Percentiles rank a stretch among this genome's conserved stretches.
These are phyloP conservation scores for Ictidomys tridecemlineatus DNA, from an alignment of 2,113 vertebrate genomes.

Conservation along the genomic window DNA sequence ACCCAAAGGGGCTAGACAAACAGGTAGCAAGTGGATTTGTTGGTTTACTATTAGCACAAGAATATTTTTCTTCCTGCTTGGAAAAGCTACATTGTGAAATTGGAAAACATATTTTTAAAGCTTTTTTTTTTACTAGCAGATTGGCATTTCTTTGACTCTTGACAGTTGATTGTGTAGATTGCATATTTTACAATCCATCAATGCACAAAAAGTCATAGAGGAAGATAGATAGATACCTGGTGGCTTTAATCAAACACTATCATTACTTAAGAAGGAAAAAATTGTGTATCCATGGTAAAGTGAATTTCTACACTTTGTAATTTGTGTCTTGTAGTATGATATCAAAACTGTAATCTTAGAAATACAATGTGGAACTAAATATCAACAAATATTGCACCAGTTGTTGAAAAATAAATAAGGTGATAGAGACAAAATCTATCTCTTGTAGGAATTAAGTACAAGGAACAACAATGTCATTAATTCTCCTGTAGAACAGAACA, in stretches of 20 bases:
- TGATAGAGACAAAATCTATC: neutral
- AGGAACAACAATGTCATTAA: neutral
- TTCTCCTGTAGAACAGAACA: neutral
- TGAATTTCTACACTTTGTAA: neutral
- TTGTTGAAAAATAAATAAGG: neutral
- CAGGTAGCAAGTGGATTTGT: constrained; percentile 48
- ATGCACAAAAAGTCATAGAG: constrained; percentile 31
- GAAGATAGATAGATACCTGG: constrained; percentile 13
- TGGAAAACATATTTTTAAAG: constrained; percentile 74
- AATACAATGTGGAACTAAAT: neutral
- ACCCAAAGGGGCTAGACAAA: neutral
- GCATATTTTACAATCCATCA: constrained; percentile 75
- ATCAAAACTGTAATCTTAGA: neutral
- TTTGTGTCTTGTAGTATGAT: neutral
- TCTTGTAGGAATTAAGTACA: neutral
- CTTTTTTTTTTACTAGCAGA: constrained; percentile 70
- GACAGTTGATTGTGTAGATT: constrained; percentile 58
- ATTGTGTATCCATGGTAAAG: neutral
- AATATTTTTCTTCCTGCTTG: constrained; percentile 66
- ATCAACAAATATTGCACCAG: neutral
- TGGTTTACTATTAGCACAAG: constrained; percentile 57
- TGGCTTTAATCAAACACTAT: neutral
- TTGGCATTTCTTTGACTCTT: constrained; percentile 67
- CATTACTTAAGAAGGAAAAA: neutral
- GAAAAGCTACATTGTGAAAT: constrained; percentile 69